Evolutionary conservation across 2,113 vertebrate species (phyloP), one percentile per base, ranked within the genome.

Genomic region (Solea senegalensis): DNA sequence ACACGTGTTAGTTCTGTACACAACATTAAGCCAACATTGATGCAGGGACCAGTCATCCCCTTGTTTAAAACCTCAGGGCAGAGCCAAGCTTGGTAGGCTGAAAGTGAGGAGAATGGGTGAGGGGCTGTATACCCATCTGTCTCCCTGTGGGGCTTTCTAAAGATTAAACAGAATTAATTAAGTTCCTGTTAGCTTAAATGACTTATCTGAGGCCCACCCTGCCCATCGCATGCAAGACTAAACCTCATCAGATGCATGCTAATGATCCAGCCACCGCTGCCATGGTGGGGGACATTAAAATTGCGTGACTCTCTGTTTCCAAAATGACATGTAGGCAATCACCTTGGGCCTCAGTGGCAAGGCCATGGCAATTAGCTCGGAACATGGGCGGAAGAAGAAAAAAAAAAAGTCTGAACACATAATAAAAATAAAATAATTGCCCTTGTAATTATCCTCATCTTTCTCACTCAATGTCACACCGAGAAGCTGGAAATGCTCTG

Each of bases 381-480:
- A 90, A 83, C 60, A 81, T 14, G 78, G 81, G 60, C 45, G 57
- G 3, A 26, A 69, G 44, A 26, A 1, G 4, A 34, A 51, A 9
- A 41, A 69, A 56, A 48, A 66, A 59, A 69, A 27, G 15, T 15
- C 75, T 74, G 65, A 83, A 82, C 53, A 79, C 59, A 70, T 82
- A 83, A 85, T 89, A 86, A 84, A 82, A 89, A 89, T 86, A 78
- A 87, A 93, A 94, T 90, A 91, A 89, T 93, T 92, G 81, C 90
- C 83, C 85, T 88, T 68, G 76, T 94, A 93, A 95, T 94, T 94
- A 91, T 82, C 80, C 91, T 81, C 88, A 92, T 94, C 92, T 92
- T 90, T 90, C 82, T 86, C 76, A 74, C 84, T 90, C 88, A 81
- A 88, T 80, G 89, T 87, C 89, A 88, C 82, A 76, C 59, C 15